These are phyloP conservation scores for Sinocyclocheilus rhinocerous DNA, from an alignment of 2,113 vertebrate species.

Conservation along the genomic window DNA sequence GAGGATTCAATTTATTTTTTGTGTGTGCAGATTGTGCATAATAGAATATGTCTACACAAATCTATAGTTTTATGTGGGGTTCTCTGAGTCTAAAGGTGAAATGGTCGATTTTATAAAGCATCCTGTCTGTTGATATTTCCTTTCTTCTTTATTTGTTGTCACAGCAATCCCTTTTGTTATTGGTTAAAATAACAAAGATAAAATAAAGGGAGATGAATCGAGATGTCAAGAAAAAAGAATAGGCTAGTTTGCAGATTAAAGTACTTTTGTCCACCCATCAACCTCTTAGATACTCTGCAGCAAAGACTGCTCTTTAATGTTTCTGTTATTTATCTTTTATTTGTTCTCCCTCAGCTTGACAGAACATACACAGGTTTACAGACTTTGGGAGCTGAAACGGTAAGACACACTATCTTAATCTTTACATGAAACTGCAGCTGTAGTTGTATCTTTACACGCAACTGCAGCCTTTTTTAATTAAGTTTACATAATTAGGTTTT, in stretches of 20 bases:
- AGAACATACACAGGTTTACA: slow-evolving; percentile 97
- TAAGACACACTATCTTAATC: slow-evolving; percentile 66
- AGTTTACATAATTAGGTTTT: background rate
- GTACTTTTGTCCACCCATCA: background rate
- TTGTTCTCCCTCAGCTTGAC: slow-evolving; percentile 83
- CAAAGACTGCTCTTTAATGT: slow-evolving; percentile 4
- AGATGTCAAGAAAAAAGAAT: background rate
- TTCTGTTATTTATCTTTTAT: background rate
- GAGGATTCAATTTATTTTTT: background rate
- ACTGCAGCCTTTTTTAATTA: background rate
- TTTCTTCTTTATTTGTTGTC: background rate
- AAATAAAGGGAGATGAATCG: background rate
- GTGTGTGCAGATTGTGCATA: background rate
- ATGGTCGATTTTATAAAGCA: background rate
- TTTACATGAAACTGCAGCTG: background rate
- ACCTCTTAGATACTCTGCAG: background rate
- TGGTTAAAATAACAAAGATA: background rate
- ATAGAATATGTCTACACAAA: background rate
- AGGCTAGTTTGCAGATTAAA: background rate
- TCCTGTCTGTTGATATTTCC: background rate
- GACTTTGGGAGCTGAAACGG: slow-evolving; percentile 97
- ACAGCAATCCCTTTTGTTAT: slow-evolving; percentile 3
- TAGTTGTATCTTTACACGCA: background rate
- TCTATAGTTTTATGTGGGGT: background rate
- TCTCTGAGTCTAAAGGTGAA: background rate